phyloP scores from a whole-genome alignment of 2,888 invertebrate genomes.

The Sisyra terminalis region DNA sequence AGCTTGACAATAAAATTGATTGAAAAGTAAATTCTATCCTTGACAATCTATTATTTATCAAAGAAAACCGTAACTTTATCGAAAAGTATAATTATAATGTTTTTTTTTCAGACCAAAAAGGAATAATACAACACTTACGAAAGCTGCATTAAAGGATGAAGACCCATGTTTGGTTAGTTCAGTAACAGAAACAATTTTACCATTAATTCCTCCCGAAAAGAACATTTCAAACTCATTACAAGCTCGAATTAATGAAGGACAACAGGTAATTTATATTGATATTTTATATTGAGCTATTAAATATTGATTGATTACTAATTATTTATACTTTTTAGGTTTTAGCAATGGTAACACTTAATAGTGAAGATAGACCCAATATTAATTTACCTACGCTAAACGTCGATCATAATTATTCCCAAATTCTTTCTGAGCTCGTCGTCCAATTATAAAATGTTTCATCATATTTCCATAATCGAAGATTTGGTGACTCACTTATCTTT shows the following conservation, averaged over 20 bases:
- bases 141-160: slow-evolving; percentile 20
- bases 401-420: slow-evolving; percentile 31
- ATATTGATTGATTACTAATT: neutral
- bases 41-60: too few species aligned
- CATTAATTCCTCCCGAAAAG: slow-evolving; percentile 19
- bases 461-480: too few species aligned
- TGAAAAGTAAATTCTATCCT: too few species aligned
- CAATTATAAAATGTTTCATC: slow-evolving; percentile 18
- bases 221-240: slow-evolving; percentile 10
- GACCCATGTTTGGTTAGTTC: slow-evolving; percentile 28
- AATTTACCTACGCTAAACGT: slow-evolving; percentile 12
- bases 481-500: too few species aligned
- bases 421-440: slow-evolving; percentile 30
- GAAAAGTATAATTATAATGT: neutral
- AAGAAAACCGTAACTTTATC: too few species aligned
- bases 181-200: slow-evolving; percentile 25
- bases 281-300: neutral
- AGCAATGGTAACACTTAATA: slow-evolving; percentile 16
- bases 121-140: slow-evolving; percentile 7
- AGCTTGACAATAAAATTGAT: too few species aligned
- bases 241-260: slow-evolving; percentile 12
- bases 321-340: slow-evolving; percentile 14
- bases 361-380: slow-evolving; percentile 4
- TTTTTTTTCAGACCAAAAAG: slow-evolving; percentile 14
- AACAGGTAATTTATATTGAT: slow-evolving; percentile 12